Percentiles rank a stretch among this genome's conserved stretches.
These are phyloP conservation scores for Noctua janthe DNA, from an alignment of 2,888 invertebrate genomes.

Conservation along the genomic window DNA sequence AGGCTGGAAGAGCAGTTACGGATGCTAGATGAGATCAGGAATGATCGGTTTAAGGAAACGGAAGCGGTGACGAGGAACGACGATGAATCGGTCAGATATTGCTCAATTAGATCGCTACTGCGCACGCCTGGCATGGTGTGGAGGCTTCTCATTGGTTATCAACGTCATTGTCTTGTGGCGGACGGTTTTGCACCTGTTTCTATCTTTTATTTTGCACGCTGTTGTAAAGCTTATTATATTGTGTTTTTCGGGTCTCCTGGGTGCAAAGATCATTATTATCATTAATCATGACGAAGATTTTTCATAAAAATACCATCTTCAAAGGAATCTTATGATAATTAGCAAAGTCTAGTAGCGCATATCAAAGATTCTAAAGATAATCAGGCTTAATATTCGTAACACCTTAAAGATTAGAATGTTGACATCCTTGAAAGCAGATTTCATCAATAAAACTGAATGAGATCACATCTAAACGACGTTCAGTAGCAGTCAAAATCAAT, in stretches of 20 bases:
- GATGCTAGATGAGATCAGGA: conserved; percentile 84
- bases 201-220: conserved; percentile 46
- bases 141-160: conserved; percentile 64
- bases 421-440: not conserved
- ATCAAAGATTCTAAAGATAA: not conserved
- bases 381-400: not conserved
- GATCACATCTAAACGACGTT: not conserved
- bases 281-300: not conserved
- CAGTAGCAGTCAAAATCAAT: not conserved
- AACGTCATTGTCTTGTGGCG: conserved; percentile 57
- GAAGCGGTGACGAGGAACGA: conserved; percentile 80
- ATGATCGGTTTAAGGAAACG: conserved; percentile 81
- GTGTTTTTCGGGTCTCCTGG: conserved; percentile 21
- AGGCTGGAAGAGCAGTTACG: conserved; percentile 84
- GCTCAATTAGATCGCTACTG: conserved; percentile 56
- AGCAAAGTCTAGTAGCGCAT: not conserved
- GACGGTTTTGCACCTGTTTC: conserved; percentile 53
- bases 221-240: conserved; percentile 50
- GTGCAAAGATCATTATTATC: not conserved
- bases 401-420: not conserved
- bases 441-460: not conserved
- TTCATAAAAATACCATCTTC: not conserved
- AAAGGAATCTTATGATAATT: not conserved
- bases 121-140: conserved; percentile 69
- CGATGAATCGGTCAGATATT: conserved; percentile 85